Percentiles rank a stretch among this genome's conserved stretches.
Conservation (phyloP, 2,797 vertebrate genomes). For the Darevskia nairensis region DNA sequence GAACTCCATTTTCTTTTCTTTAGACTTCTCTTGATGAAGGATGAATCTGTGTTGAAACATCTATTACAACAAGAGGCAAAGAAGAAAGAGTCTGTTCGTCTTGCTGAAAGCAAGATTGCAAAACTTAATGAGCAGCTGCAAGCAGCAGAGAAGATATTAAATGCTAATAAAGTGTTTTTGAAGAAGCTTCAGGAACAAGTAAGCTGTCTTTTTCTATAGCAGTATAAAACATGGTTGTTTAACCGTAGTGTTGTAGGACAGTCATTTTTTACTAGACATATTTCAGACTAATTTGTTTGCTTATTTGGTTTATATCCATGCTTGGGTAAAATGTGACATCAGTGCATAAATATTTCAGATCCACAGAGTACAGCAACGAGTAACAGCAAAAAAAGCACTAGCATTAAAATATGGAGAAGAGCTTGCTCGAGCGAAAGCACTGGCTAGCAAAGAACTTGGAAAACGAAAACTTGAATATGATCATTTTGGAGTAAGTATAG, state of each 20-base stretch:
- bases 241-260: neutral
- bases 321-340: neutral
- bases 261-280: neutral
- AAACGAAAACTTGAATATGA: constrained; percentile 83
- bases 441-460: constrained; percentile 80
- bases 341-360: constrained; percentile 79
- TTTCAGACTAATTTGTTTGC: neutral
- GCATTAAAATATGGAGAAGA: constrained; percentile 86
- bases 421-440: constrained; percentile 85
- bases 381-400: constrained; percentile 87
- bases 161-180: constrained; percentile 88
- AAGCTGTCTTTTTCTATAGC: constrained; percentile 43
- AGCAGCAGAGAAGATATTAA: constrained; percentile 91
- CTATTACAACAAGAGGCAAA: constrained; percentile 93
- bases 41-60: constrained; percentile 89
- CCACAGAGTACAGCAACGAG: constrained; percentile 90
- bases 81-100: constrained; percentile 90
- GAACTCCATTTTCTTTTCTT: constrained; percentile 52
- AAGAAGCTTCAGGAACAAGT: constrained; percentile 97
- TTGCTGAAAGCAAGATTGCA: constrained; percentile 89
- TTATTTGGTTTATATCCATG: neutral
- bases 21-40: constrained; percentile 90
- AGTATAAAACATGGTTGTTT: neutral
- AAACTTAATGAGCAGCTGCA: constrained; percentile 92
- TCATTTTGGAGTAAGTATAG: constrained; percentile 81